A percentile compares a stretch with the other conserved stretches of the same genome.
These are phyloP conservation scores for Hypomecis atomaria DNA, from an alignment of 2,888 invertebrate genomes.

Conservation along the genomic window DNA sequence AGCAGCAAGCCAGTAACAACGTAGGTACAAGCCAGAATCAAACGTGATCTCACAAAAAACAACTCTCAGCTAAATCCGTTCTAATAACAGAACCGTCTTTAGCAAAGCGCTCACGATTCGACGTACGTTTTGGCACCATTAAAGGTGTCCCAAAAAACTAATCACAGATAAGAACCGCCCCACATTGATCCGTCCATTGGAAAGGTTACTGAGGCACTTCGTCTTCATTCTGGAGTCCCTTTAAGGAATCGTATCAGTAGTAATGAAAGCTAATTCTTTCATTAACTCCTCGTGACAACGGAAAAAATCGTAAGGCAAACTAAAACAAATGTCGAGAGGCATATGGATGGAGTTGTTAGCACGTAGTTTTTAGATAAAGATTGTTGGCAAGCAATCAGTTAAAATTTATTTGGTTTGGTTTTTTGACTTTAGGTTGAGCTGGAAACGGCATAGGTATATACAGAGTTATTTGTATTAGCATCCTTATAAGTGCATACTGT, in stretches of 20 bases:
- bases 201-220: conserved; percentile 78
- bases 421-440: too few relatives aligned
- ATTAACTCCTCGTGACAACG: conserved; percentile 82
- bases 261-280: conserved; percentile 85
- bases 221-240: conserved; percentile 82
- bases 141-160: conserved; percentile 71
- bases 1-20: too few relatives aligned
- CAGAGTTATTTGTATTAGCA: too few relatives aligned
- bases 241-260: conserved; percentile 82
- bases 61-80: background rate
- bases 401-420: too few relatives aligned
- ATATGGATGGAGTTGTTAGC: conserved; percentile 40
- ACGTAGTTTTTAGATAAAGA: background rate
- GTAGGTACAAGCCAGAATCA: background rate
- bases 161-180: conserved; percentile 75
- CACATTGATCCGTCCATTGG: conserved; percentile 71
- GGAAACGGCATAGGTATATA: too few relatives aligned
- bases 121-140: conserved; percentile 54
- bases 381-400: too few relatives aligned
- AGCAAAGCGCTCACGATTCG: conserved; percentile 21
- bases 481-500: too few relatives aligned
- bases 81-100: conserved; percentile 1
- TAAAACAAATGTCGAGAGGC: conserved; percentile 65
- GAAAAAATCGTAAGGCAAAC: conserved; percentile 75
- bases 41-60: background rate